phyloP scores from a whole-genome alignment of 1,140 invertebrate species.

The Chelonus insularis region DNA sequence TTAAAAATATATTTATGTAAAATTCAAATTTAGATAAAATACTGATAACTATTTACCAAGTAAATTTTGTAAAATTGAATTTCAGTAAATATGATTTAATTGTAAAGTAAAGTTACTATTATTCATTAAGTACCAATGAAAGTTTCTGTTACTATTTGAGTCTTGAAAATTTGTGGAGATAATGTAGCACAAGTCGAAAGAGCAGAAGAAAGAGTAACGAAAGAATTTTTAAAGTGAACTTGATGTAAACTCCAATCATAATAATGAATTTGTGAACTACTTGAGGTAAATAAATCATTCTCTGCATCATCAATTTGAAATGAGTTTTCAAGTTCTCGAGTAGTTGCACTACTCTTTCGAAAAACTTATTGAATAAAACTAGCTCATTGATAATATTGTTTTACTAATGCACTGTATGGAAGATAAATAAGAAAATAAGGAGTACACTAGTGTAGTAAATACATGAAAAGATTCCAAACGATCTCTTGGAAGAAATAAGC shows the following conservation, averaged over 20 bases:
- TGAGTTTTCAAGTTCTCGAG: background rate
- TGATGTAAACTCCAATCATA: background rate
- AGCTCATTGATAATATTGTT: slow-evolving; percentile 10
- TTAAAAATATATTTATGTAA: no score
- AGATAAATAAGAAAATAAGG: slow-evolving; percentile 5
- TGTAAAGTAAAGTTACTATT: no score
- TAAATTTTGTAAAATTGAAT: no score
- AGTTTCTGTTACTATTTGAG: no score
- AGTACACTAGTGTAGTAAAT: no score
- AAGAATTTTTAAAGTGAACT: background rate
- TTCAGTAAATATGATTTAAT: no score
- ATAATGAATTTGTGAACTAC: background rate
- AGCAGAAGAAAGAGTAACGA: background rate
- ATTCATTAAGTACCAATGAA: no score
- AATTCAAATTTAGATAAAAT: no score
- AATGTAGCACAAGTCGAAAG: no score
- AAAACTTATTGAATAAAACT: slow-evolving; percentile 11
- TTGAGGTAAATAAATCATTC: background rate
- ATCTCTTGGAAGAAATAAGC: background rate
- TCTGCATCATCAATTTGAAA: background rate
- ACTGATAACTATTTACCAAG: no score
- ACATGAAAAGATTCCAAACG: background rate
- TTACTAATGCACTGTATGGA: background rate
- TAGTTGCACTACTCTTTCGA: background rate
- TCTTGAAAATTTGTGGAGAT: no score